Evolutionary conservation across 2,113 vertebrate species (phyloP).

Genomic region (Triplophysa rosa): DNA sequence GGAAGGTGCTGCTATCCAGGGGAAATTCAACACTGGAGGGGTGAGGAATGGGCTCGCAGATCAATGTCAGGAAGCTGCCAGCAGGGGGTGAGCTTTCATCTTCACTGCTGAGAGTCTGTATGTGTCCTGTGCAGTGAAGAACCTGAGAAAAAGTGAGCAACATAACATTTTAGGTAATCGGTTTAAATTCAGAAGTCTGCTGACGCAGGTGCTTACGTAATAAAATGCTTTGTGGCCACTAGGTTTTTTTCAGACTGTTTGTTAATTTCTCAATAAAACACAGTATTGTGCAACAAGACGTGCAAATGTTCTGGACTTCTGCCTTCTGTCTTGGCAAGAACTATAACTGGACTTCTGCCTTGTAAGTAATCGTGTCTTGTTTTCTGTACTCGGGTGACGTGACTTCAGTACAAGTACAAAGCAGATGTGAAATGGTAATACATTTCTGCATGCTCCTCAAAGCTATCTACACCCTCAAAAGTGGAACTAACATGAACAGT

Average conservation of each 20-base stretch:
- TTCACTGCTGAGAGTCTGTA: slow-evolving; percentile 61
- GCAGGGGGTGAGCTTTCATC: slow-evolving; percentile 54
- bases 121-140: slow-evolving; percentile 81
- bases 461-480: not conserved
- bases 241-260: not conserved
- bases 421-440: slow-evolving; percentile 11
- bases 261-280: slow-evolving; percentile 2
- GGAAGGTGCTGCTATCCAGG: slow-evolving; percentile 78
- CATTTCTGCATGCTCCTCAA: not conserved
- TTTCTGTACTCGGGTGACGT: slow-evolving; percentile 1
- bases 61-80: slow-evolving; percentile 76
- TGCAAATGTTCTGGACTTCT: not conserved
- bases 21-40: slow-evolving; percentile 82
- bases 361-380: not conserved
- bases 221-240: not conserved
- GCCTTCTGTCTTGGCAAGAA: not conserved
- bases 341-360: not conserved
- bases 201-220: not conserved
- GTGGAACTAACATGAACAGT: not conserved
- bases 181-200: no score
- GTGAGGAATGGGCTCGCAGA: slow-evolving; percentile 86
- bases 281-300: not conserved
- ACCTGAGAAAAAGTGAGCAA: slow-evolving; percentile 67
- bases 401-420: slow-evolving; percentile 11
- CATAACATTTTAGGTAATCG: no score